A percentile compares a stretch with the other conserved stretches of the same genome.
Evolutionary conservation across 2,888 invertebrate genomes (phyloP).

Genomic region (Hoplodrina blanda): DNA sequence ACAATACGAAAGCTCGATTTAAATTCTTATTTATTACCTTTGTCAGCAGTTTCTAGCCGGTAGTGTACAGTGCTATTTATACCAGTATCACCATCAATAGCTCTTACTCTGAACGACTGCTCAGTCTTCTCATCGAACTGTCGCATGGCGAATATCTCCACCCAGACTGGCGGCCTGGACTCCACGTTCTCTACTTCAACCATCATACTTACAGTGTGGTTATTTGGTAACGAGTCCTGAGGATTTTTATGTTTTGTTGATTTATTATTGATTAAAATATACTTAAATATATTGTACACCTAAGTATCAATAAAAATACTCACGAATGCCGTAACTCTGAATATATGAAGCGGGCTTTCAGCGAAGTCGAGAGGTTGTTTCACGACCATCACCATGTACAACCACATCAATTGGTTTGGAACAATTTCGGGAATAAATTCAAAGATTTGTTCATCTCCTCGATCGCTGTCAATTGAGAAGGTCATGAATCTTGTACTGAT

Average conservation of each 20-base stretch:
- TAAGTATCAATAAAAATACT: constrained; percentile 60
- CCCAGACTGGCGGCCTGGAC: constrained; percentile 91
- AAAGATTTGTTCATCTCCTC: constrained; percentile 81
- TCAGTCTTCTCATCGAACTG: constrained; percentile 90
- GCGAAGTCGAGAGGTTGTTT: constrained; percentile 82
- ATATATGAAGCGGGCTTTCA: constrained; percentile 88
- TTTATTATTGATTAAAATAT: neutral
- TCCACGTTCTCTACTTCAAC: constrained; percentile 91
- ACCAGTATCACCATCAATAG: constrained; percentile 92
- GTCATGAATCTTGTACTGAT: constrained; percentile 85
- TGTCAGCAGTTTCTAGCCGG: constrained; percentile 77
- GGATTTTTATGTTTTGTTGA: neutral
- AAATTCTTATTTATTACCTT: constrained; percentile 71
- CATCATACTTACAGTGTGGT: constrained; percentile 84
- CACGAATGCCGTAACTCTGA: constrained; percentile 89
- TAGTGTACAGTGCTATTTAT: constrained; percentile 90
- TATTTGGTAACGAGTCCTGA: constrained; percentile 85
- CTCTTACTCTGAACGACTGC: constrained; percentile 84
- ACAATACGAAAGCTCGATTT: too few species aligned
- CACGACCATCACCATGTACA: constrained; percentile 80
- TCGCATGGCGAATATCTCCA: constrained; percentile 89
- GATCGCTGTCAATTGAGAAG: constrained; percentile 80
- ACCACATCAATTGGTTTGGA: constrained; percentile 71
- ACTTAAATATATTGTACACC: too few species aligned
- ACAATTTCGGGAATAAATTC: constrained; percentile 74